Evolutionary conservation across 2,888 invertebrate species (phyloP).

Genomic region (Drosophila mimetica): DNA sequence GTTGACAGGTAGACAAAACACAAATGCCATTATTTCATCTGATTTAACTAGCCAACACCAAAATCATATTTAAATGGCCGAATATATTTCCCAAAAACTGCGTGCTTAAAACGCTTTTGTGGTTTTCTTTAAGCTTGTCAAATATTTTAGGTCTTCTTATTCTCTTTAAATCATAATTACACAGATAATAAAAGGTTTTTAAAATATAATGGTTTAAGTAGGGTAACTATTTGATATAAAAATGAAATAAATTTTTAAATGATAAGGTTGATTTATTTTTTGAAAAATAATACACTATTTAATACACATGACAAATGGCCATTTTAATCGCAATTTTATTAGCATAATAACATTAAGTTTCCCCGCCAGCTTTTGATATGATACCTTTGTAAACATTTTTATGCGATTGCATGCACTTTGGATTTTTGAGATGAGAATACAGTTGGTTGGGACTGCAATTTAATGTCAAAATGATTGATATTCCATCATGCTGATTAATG

Average conservation of each 20-base stretch:
- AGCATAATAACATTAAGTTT: too few relatives aligned
- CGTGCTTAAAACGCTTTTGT: not conserved
- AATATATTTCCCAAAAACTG: not conserved
- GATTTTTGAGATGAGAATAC: not conserved
- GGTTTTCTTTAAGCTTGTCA: not conserved
- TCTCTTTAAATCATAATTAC: too few relatives aligned
- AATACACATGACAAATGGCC: too few relatives aligned
- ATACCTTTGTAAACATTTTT: not conserved
- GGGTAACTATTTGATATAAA: too few relatives aligned
- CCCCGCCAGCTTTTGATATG: too few relatives aligned
- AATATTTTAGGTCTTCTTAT: not conserved
- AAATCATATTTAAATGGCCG: not conserved
- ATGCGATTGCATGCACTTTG: not conserved
- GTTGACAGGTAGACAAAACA: slow-evolving; percentile 18
- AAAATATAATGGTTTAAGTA: too few relatives aligned
- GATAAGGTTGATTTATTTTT: too few relatives aligned
- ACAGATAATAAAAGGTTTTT: too few relatives aligned
- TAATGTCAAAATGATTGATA: slow-evolving; percentile 26
- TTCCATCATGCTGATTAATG: slow-evolving; percentile 23
- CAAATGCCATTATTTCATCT: slow-evolving; percentile 3
- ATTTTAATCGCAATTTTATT: too few relatives aligned
- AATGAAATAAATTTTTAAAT: too few relatives aligned
- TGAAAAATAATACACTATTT: too few relatives aligned
- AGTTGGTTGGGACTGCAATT: not conserved
- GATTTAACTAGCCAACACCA: not conserved